Conservation (phyloP, 2,113 vertebrate species). For the Bos javanicus region DNA sequence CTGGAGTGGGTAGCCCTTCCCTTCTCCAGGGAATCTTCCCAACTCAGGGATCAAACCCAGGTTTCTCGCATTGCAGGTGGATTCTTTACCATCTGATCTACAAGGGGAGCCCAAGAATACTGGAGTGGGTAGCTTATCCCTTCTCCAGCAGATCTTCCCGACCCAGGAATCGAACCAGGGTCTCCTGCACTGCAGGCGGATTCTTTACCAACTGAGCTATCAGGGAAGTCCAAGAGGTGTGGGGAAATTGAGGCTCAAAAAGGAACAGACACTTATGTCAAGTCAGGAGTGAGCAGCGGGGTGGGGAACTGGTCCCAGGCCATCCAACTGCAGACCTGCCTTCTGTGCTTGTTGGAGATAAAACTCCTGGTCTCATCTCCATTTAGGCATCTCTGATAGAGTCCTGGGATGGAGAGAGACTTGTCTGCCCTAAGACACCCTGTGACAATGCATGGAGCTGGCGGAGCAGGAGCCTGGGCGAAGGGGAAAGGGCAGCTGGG, state of each 20-base stretch:
- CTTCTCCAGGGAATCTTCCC: neutral
- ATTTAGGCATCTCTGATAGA: no score
- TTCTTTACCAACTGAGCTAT: neutral
- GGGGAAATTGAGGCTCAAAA: neutral
- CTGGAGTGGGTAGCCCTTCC: neutral
- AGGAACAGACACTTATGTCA: neutral
- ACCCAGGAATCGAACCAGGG: neutral
- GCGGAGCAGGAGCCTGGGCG: neutral
- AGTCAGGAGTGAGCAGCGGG: neutral
- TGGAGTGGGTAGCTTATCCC: neutral
- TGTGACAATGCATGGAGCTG: rapidly evolving
- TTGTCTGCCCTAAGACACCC: neutral
- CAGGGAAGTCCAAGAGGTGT: neutral
- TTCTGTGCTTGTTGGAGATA: neutral
- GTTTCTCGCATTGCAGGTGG: neutral
- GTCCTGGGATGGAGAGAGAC: neutral
- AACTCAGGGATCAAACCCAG: neutral
- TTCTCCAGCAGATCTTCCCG: neutral
- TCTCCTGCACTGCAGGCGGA: neutral
- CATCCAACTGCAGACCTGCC: neutral
- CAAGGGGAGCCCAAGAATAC: neutral
- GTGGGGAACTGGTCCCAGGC: neutral
- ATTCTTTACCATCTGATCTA: neutral
- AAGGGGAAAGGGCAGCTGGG: neutral
- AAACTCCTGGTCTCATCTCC: neutral